Evolutionary conservation across 2,797 vertebrate species (phyloP), one percentile per base, ranked within the genome.

Genomic region (Tapirus indicus): DNA sequence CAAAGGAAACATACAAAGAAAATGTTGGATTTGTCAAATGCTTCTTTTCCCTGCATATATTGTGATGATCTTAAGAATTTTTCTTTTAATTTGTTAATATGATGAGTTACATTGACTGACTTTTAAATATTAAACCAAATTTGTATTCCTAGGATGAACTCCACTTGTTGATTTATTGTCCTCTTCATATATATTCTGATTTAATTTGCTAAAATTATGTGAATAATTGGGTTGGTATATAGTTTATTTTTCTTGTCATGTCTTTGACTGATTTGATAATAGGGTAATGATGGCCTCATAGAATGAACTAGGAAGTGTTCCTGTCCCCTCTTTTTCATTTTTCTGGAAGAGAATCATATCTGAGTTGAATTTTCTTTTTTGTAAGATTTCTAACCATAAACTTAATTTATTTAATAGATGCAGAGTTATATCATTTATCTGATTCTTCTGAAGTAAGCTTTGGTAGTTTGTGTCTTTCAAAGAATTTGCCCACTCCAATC

Each of bases 81-180:
- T 35, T 29, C 20, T 44, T 69, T 93, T 60, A 77, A 21, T 68
- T 90, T 77, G 0, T 85, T 86, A 93, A 52, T 74, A 83, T 64
- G 3, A 16, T 52, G 5, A 62, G 44, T 71, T 69, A 44, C 13
- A 44, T n/a, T 69, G 7, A 20, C 38, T 86, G 7, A 16, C 23
- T 90, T 93, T 87, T 62, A 32, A 71, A 75, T 97, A 62, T 38
- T 75, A 90, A 90, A 29, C 29, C 32, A 93, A 74, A 32, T n/a
- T 93, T 93, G 80, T 35, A 29, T 86, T 80, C 41, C 41, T 16
- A 7, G 27, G 18, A 86, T 74, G 52, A 68, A 79, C 23, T 52
- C 4, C 5, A 49, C 66, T 18, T 58, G 17, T 4, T 68, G 25
- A 44, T 54, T 52, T 74, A 87, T 41, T 56, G 23, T 54, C 3